Conservation (phyloP, 2,113 vertebrate species). For the Engraulis encrasicolus region DNA sequence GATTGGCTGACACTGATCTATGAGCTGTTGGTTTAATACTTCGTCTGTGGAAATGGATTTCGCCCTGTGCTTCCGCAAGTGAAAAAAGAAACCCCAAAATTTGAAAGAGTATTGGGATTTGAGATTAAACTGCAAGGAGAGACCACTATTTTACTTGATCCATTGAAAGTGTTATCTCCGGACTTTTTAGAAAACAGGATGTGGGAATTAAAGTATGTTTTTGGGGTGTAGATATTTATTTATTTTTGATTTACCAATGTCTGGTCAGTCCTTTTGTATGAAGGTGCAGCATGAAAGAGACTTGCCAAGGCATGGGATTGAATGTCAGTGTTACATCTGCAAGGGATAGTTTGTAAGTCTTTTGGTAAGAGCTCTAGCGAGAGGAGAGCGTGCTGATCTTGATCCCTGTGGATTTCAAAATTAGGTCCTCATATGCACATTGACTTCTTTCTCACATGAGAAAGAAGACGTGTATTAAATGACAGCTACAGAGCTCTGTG, state of each 20-base stretch:
- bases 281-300: neutral
- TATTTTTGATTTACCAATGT: neutral
- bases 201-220: neutral
- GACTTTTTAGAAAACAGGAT: neutral
- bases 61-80: slow-evolving; percentile 24
- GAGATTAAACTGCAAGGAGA: slow-evolving; percentile 40
- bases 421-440: neutral
- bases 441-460: neutral
- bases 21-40: slow-evolving; percentile 38
- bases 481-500: neutral
- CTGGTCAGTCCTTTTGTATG: neutral
- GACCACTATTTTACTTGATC: slow-evolving; percentile 40
- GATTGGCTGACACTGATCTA: slow-evolving; percentile 53
- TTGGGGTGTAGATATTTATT: neutral
- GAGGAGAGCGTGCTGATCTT: neutral
- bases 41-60: slow-evolving; percentile 43
- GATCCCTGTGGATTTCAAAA: neutral
- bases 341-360: neutral
- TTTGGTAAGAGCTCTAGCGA: no score
- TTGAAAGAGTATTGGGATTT: slow-evolving; percentile 31
- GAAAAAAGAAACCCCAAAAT: slow-evolving; percentile 32
- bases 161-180: neutral
- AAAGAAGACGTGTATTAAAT: neutral
- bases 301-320: neutral
- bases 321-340: neutral